Evolutionary conservation across 92 coral and sea anemone species (phyloP).

Genomic region (Hydrozoanthus gracilis): DNA sequence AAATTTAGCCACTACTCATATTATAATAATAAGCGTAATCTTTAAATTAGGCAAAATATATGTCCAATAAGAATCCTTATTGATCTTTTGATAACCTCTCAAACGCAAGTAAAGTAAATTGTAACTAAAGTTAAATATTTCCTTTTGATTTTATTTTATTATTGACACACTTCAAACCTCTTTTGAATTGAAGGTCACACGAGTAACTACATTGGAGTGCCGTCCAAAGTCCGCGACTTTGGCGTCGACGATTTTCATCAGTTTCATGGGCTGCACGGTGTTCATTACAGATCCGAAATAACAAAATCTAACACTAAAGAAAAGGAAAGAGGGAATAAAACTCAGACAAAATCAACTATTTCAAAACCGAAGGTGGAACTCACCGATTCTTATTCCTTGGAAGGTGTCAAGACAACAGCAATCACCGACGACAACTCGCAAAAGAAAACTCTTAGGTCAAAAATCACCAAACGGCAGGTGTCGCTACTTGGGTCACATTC

Average conservation of each 20-base stretch:
- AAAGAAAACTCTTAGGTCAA: slow-evolving; percentile 65
- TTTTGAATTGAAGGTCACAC: slow-evolving; percentile 52
- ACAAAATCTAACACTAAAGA: slow-evolving; percentile 44
- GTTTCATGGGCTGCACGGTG: slow-evolving; percentile 53
- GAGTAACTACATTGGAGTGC: slow-evolving; percentile 87
- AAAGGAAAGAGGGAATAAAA: slow-evolving; percentile 3
- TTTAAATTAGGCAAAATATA: too few relatives aligned
- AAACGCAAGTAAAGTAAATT: too few relatives aligned
- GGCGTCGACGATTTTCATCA: slow-evolving; percentile 51
- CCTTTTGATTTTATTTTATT: neutral
- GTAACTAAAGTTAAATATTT: too few relatives aligned
- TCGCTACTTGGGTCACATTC: slow-evolving; percentile 77
- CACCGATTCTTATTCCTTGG: slow-evolving; percentile 28
- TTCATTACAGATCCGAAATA: slow-evolving; percentile 78
- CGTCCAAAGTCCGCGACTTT: slow-evolving; percentile 75
- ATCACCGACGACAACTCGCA: slow-evolving; percentile 67
- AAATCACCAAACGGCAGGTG: slow-evolving; percentile 64
- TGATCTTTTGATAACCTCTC: too few relatives aligned
- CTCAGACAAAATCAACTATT: slow-evolving; percentile 65
- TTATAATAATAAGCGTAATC: too few relatives aligned
- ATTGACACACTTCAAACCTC: neutral
- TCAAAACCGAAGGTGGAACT: slow-evolving; percentile 56
- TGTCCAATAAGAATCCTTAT: too few relatives aligned
- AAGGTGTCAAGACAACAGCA: slow-evolving; percentile 64
- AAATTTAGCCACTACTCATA: too few relatives aligned